Percentiles rank a stretch among this genome's conserved stretches.
Conservation (phyloP, 2,797 vertebrate species). For the Moxostoma hubbsi region DNA sequence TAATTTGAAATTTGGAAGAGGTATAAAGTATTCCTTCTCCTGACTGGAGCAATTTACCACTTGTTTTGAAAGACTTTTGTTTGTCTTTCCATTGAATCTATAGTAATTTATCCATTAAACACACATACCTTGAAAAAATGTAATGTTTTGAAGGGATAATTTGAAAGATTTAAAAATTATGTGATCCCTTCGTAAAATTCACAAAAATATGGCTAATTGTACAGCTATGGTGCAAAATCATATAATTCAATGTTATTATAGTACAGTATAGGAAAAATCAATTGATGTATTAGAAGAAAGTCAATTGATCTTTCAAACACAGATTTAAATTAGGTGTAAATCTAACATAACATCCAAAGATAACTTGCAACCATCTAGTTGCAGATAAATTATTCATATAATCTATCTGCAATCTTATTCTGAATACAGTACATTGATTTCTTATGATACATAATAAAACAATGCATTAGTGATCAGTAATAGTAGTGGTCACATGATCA, state of each 20-base stretch:
- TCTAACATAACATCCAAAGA: not conserved
- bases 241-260: too few relatives aligned
- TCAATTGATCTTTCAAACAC: too few relatives aligned
- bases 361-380: not conserved
- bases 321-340: too few relatives aligned
- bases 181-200: too few relatives aligned
- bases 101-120: not conserved
- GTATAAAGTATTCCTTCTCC: slow-evolving; percentile 21
- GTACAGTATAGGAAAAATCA: too few relatives aligned
- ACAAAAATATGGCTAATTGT: not conserved
- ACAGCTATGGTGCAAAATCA: too few relatives aligned
- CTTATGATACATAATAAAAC: not conserved
- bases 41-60: slow-evolving; percentile 26
- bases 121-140: not conserved
- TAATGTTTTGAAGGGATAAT: not conserved
- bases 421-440: not conserved
- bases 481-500: not conserved
- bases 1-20: slow-evolving; percentile 27
- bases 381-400: not conserved
- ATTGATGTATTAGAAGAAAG: too few relatives aligned
- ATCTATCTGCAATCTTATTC: not conserved
- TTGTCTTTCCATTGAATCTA: not conserved
- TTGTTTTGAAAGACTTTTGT: slow-evolving; percentile 28
- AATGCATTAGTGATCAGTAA: not conserved
- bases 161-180: too few relatives aligned